Percentiles rank a stretch among this genome's conserved stretches.
These are phyloP conservation scores for human (Homo sapiens) DNA, from an alignment of 2,113 vertebrate species.

Conservation along the genomic window GRCh38 chr9:131108501-131109000, in stretches of 20 bases:
- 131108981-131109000: neutral
- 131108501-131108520: neutral
- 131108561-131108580: neutral
- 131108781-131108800: neutral
- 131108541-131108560: neutral
- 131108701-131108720: neutral
- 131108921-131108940: neutral
- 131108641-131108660: neutral
- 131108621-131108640: neutral
- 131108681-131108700: fast-evolving
- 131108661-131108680: neutral
- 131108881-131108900: neutral
- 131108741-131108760: neutral
- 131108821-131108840: no score
- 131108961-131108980: neutral
- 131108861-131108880: neutral
- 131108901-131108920: neutral
- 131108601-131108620: no score
- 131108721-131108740: neutral
- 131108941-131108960: neutral
- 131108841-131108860: neutral
- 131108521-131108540: no score
- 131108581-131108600: neutral
- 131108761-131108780: neutral
- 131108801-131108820: fast-evolving